phyloP scores from a whole-genome alignment of 2,888 invertebrate genomes.

The Leucophora obtusa region DNA sequence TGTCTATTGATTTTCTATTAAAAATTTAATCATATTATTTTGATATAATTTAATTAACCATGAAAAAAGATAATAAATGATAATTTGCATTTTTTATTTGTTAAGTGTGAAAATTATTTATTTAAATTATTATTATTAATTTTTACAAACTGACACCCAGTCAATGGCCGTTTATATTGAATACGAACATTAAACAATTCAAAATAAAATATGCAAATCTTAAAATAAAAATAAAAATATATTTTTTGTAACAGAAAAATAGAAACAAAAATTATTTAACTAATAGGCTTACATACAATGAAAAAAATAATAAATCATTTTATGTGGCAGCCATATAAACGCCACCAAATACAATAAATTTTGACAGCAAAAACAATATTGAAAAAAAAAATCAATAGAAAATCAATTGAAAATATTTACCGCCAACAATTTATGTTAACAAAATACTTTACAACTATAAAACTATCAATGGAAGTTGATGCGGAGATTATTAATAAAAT shows the following conservation, averaged over 20 bases:
- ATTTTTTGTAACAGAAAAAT: background rate
- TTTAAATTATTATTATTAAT: background rate
- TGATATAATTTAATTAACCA: constrained; percentile 38
- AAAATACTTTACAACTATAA: constrained; percentile 48
- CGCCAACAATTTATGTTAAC: constrained; percentile 56
- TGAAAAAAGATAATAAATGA: constrained; percentile 43
- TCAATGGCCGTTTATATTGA: constrained; percentile 17
- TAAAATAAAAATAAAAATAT: background rate
- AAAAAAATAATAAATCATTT: constrained; percentile 57
- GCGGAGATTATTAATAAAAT: too few species aligned
- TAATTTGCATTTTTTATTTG: constrained; percentile 16
- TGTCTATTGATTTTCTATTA: background rate
- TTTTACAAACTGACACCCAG: constrained; percentile 11
- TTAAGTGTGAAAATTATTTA: constrained; percentile 17
- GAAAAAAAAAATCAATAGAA: constrained; percentile 39
- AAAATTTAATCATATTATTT: background rate
- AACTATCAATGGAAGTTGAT: constrained; percentile 9
- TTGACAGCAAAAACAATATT: constrained; percentile 44
- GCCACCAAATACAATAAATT: constrained; percentile 38
- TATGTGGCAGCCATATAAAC: constrained; percentile 48
- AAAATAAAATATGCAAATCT: constrained; percentile 2
- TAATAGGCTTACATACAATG: background rate
- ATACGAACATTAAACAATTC: background rate
- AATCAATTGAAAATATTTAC: constrained; percentile 8
- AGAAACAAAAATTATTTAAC: constrained; percentile 8